Evolutionary conservation across 2,888 invertebrate species (phyloP), one percentile per base, ranked within the genome.

Genomic region (Drosophila prolongata): DNA sequence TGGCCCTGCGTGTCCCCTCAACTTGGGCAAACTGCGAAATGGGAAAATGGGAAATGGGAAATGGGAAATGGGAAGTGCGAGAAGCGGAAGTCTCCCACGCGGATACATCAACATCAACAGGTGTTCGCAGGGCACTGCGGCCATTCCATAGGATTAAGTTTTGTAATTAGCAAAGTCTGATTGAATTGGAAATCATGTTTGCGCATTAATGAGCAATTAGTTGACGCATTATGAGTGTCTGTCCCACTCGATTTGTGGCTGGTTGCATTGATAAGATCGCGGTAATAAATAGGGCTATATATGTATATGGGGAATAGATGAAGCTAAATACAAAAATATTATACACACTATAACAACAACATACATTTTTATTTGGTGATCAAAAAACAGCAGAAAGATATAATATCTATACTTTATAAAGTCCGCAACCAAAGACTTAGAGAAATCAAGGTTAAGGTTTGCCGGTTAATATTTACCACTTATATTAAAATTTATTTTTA

Each of bases 171-270:
- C 55, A 50, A 16, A 56, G 55, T 72, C 64, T 64, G 64, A 72
- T 70, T 72, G 38, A 50, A 73, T 50, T 44, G 49, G 55, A 60
- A 71, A 49, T 71, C 47, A 47, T 47, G 72, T 72, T 55, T 50
- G 64, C 40, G 55, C 62, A 71, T 71, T 71, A 71, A 71, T 71
- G 54, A 64, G 55, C 73, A 71, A 71, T 71, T 66, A 66, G 54
- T 47, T 54, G 54, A 40, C 37, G 55, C 54, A 66, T 40, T 55
- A 55, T 62, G 50, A 62, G 38, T 35, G 62, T 72, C 62, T 55
- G 44, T 49, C 30, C 8, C 6, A 35, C 3, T 9, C 54, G 16
- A 40, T 40, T 19, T 54, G 16, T 13, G 16, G 67, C 46, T 34
- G 44, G 27, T 43, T 35, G 27, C 19, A 19, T 37, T 50, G 66